Percentiles rank a stretch among this genome's conserved stretches.
Conservation (phyloP, 1,140 invertebrate species). For the Harpegnathos saltator region DNA sequence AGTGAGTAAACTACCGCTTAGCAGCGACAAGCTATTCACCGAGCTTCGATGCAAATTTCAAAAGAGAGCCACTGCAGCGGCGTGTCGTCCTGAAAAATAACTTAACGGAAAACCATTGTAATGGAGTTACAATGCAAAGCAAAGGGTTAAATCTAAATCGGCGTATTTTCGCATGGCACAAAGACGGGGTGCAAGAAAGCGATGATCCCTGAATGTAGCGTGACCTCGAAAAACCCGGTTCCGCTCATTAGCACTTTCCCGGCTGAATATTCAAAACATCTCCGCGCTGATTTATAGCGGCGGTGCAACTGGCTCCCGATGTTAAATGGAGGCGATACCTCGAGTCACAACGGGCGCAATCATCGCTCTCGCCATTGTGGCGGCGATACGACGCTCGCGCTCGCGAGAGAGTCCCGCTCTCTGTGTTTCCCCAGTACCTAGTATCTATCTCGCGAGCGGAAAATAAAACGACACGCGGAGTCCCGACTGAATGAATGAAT, state of each 20-base stretch:
- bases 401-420: background rate
- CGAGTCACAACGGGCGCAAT: conserved; percentile 10
- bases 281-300: background rate
- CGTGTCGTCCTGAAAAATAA: no score
- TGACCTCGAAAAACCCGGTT: background rate
- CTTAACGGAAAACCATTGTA: no score
- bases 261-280: conserved; percentile 15
- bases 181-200: background rate
- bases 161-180: background rate
- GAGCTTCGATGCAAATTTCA: no score
- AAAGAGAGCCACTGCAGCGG: no score
- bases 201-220: background rate
- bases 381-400: background rate
- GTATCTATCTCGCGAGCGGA: conserved; percentile 4
- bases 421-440: background rate
- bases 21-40: no score
- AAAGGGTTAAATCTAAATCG: background rate
- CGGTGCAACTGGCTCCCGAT: background rate
- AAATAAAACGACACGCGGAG: conserved; percentile 7
- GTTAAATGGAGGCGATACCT: conserved; percentile 21
- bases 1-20: no score
- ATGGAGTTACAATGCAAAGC: no score
- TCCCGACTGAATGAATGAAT: conserved; percentile 1
- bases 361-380: conserved; percentile 1
- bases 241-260: background rate